A percentile compares a stretch with the other conserved stretches of the same genome.
Conservation (phyloP, 92 coral and sea anemone genomes). For the Actinostola sp. region DNA sequence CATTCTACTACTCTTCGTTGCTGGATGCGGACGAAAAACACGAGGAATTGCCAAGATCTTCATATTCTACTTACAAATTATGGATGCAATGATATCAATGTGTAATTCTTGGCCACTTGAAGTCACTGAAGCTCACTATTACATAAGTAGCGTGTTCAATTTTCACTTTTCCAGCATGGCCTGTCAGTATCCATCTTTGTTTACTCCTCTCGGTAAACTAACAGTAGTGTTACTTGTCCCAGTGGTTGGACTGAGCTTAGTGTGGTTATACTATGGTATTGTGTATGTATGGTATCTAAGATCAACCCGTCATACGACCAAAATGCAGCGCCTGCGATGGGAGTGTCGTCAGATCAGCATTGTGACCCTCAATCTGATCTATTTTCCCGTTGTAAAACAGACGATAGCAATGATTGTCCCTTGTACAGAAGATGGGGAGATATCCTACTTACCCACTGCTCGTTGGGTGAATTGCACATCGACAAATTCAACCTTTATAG, state of each 20-base stretch:
- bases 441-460: conserved; percentile 44
- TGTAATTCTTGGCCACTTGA: conserved; percentile 50
- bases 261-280: conserved; percentile 45
- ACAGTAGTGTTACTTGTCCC: conserved; percentile 58
- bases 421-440: conserved; percentile 44
- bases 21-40: conserved; percentile 62
- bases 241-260: conserved; percentile 22
- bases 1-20: conserved; percentile 64
- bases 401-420: conserved; percentile 62
- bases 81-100: conserved; percentile 60
- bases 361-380: conserved; percentile 59
- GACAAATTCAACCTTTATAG: conserved; percentile 29
- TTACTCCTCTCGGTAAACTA: conserved; percentile 70
- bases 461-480: conserved; percentile 81
- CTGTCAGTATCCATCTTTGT: conserved; percentile 60
- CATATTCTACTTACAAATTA: conserved; percentile 64
- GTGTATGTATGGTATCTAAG: conserved; percentile 18
- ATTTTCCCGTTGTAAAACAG: conserved; percentile 77
- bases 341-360: conserved; percentile 62
- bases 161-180: conserved; percentile 72
- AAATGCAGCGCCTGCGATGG: conserved; percentile 24
- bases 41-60: conserved; percentile 55
- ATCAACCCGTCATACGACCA: conserved; percentile 4
- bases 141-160: conserved; percentile 67
- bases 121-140: conserved; percentile 48